Evolutionary conservation across 2,113 vertebrate genomes (phyloP), one percentile per base, ranked within the genome.

Genomic region (Salminus brasiliensis): DNA sequence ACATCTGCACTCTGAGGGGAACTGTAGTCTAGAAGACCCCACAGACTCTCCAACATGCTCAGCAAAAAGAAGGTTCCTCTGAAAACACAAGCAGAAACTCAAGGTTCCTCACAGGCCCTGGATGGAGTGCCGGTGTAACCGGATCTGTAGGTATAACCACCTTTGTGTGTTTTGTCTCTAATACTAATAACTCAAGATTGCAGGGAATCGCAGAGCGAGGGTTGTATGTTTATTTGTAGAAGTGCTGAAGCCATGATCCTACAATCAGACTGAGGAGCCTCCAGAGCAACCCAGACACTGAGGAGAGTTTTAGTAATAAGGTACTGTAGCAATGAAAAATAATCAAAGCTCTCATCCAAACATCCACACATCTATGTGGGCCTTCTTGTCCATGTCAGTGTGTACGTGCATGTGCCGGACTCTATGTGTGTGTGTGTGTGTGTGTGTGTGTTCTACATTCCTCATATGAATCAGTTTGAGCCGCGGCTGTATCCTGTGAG

Each of bases 401-500:
- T 43, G 75, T 77, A 39, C 62, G 71, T 76, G 70, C 34, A 36
- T 55, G 23, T 76, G 69, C 34, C 21, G 29, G 18, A n/a, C 39
- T 5, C 21, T n/a, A 30, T 43, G 47, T 67, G 63, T 81, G 68
- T 74, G 71, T 53, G 65, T 45, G 29, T 65, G 76, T 47, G 66
- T 71, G 74, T 84, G 84, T 90, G 88, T 85, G 88, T 83, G 82
- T 86, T 81, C 76, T 66, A 74, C 83, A 87, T 91, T 87, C 81
- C 83, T 78, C 67, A 86, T 88, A 91, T 88, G 80, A 91, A 90
- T 91, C 87, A 88, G 86, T 91, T 83, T 71, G 90, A 89, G 89
- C 87, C 84, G 80, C 83, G 84, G 80, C 88, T 72, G 87, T 88
- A 91, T 93, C 91, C 90, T 91, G 91, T 89, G 85, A 85, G 87